phyloP scores from a whole-genome alignment of 2,113 vertebrate genomes.

The Barbus barbus region DNA sequence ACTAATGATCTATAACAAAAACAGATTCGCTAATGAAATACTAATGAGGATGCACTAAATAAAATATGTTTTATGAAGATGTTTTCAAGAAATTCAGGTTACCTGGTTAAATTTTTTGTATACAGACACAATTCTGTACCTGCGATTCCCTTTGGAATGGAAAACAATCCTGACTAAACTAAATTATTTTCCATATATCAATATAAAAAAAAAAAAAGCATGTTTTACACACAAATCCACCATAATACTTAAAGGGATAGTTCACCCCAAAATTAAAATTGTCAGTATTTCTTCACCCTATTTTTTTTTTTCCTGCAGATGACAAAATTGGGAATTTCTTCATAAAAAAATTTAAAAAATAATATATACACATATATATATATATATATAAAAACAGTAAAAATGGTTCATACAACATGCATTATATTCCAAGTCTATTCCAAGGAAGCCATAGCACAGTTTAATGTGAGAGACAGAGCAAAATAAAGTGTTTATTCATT shows the following conservation, averaged over 20 bases:
- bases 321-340: background rate
- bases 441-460: background rate
- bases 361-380: no score
- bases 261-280: background rate
- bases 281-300: background rate
- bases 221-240: background rate
- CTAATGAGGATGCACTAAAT: background rate
- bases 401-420: no score
- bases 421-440: no score
- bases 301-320: background rate
- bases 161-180: background rate
- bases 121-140: constrained; percentile 6
- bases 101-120: constrained; percentile 11
- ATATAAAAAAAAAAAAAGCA: background rate
- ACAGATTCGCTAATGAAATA: background rate
- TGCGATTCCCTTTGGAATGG: background rate
- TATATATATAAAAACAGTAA: no score
- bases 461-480: background rate
- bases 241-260: background rate
- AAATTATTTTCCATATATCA: background rate
- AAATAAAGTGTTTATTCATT: background rate
- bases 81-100: constrained; percentile 43
- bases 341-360: no score
- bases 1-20: background rate
- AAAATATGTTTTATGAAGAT: background rate